Base-by-base conservation (phyloP, 1,140 invertebrate genomes). In the Danaus plexippus region DNA sequence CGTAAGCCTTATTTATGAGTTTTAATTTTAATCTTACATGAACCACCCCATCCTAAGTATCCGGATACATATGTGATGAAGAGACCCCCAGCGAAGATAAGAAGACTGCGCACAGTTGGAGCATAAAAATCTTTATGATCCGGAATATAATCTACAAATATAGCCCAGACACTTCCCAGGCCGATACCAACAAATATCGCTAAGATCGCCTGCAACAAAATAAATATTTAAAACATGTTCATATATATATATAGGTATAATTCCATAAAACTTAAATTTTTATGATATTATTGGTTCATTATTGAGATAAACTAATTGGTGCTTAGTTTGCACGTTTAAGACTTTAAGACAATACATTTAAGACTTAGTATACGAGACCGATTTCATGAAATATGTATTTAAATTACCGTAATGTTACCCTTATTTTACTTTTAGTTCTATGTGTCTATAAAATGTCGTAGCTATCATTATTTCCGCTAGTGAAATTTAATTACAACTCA, bases 1-100 rank as follows among this genome's bases (percentile, higher is more conserved):
- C 7, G 22, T 32, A 4, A 32, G 22, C 7, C 22, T 32, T 32
- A 32, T 32, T 32, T 32, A 32, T 32, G 22, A 32, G 2, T 32
- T 32, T 32, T 3, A 50, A 50, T 50, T 11, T 50, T 47, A n/a
- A 18, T 73, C 79, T 76, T 67, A 86, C 83, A 78, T 42, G 93
- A 92, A 6, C 95, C 95, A 47, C 92, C 92, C 69, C 94, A 91
- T 44, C 93, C 92, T 43, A 94, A 84, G 47, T 89, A 87, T 67
- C 92, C 92, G 69, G 93, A 93, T 15, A 94, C 94, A 75, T 97
- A 95, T 18, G 96, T 92, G 42, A 94, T 90, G 59, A 96, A 81
- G 55, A 96, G 73, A 9, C 95, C 95, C 49, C 91, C 94, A 15
- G 90, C 87, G 22, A 96, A 88, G 50, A 95, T 86, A 75, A 95